A percentile compares a stretch with the other conserved stretches of the same genome.
These are phyloP conservation scores for Natator depressus DNA, from an alignment of 2,113 vertebrate genomes.

Conservation along the genomic window DNA sequence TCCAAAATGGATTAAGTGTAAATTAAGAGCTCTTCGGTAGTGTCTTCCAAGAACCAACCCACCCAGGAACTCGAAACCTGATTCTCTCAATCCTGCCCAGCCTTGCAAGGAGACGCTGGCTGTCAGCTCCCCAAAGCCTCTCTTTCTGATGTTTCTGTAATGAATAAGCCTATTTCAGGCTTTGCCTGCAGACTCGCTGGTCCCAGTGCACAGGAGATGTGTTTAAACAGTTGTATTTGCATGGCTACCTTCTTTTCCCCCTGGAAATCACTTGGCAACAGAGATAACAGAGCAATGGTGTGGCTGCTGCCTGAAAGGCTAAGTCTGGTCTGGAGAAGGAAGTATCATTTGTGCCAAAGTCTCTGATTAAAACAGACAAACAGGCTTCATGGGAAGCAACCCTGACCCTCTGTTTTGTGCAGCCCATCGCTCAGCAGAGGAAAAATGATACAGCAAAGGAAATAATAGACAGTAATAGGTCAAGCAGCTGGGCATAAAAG, in stretches of 20 bases:
- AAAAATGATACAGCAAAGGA: neutral
- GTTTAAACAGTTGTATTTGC: neutral
- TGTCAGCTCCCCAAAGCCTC: no score
- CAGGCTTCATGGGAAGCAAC: neutral
- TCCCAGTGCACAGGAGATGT: neutral
- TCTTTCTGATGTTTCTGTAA: neutral
- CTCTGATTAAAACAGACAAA: neutral
- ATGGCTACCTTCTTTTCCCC: neutral
- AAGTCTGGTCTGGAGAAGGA: neutral
- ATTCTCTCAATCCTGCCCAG: neutral
- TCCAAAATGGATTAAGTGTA: neutral
- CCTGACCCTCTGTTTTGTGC: neutral
- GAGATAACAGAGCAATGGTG: neutral
- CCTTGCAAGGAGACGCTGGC: neutral
- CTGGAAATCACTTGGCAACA: neutral
- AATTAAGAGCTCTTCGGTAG: neutral
- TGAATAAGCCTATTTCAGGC: neutral
- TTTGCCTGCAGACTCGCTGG: neutral
- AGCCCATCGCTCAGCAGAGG: fast-evolving
- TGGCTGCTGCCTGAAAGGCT: neutral
- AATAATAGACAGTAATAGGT: neutral
- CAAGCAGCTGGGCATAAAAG: neutral
- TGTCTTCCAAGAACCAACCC: neutral
- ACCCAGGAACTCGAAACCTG: neutral
- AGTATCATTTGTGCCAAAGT: neutral